Base-by-base conservation (phyloP, 2,113 vertebrate genomes). In the Microtus oregoni region DNA sequence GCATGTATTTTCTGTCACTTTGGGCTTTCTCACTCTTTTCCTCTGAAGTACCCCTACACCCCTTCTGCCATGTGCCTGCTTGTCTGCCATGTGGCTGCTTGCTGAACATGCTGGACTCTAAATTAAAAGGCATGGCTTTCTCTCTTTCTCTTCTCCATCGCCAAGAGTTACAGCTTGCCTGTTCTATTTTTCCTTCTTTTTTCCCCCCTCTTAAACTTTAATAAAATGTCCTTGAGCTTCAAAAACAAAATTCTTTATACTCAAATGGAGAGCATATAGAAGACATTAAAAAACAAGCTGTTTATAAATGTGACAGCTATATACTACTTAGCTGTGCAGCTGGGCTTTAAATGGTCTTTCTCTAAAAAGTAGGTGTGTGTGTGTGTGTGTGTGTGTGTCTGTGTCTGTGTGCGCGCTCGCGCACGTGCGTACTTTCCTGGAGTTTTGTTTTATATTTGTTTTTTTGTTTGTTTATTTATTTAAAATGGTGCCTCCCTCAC, bases 261-360 rank as follows among this genome's bases (percentile, higher is more conserved):
- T 86, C 15, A 88, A 79, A 85, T 94, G 77, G 70, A 90, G 94
- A 83, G 38, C 61, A 68, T 44, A 50, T 63, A 83, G 65, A 92
- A 12, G 28, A 87, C 94, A 63, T 50, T 44, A 47, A 76, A 90
- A 91, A 96, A 17, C 24, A 44, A 89, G 15, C 19, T 41, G 30
- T 75, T 52, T 72, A 63, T 81, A 82, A 61, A 92, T 61, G 91
- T 50, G 58, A 2, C 91, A 78, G 70, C 67, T 52, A 47, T 90
- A 13, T 11, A 76, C 70, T 30, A 70, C 41, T 88, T 78, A 94
- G 24, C 5, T 78, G 38, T 72, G 1, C 58, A 95, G 6, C 61
- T 63, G 55, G 87, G 14, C 17, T 73, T 88, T 30, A 79, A 41
- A 24, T 88, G 65, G 44, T 61, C 15, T 85, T 94, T 86, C 26